Conservation (phyloP, 2,888 invertebrate genomes). For the Spilosoma lubricipeda region DNA sequence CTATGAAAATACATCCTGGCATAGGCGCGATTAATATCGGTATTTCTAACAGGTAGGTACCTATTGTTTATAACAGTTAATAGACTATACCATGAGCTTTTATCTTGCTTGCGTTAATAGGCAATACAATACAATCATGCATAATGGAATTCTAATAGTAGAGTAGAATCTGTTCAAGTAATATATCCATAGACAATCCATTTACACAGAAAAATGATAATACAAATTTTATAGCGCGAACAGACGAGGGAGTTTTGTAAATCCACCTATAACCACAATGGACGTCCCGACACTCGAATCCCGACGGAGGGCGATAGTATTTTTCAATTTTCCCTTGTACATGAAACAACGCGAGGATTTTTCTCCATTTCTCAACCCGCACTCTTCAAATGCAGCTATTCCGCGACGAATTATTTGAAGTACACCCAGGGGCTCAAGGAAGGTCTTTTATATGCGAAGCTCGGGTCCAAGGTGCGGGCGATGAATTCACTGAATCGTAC, state of each 20-base stretch:
- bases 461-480: slow-evolving; percentile 82
- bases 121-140: neutral
- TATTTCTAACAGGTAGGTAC: neutral
- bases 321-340: slow-evolving; percentile 78
- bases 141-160: neutral
- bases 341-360: slow-evolving; percentile 75
- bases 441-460: slow-evolving; percentile 83
- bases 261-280: slow-evolving; percentile 58
- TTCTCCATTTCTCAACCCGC: slow-evolving; percentile 69
- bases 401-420: slow-evolving; percentile 82
- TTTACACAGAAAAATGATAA: slow-evolving; percentile 35
- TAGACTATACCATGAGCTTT: neutral
- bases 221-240: slow-evolving; percentile 38
- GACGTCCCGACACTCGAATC: slow-evolving; percentile 52
- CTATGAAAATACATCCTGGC: no score
- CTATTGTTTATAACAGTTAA: neutral
- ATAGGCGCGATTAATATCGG: neutral
- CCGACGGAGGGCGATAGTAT: slow-evolving; percentile 69
- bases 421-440: slow-evolving; percentile 77
- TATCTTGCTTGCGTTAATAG: no score
- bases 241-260: slow-evolving; percentile 55
- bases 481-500: slow-evolving; percentile 85
- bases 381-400: slow-evolving; percentile 78
- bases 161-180: neutral
- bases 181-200: slow-evolving; percentile 22